Conservation (phyloP, 2,113 vertebrate genomes). For the Carlito syrichta region DNA sequence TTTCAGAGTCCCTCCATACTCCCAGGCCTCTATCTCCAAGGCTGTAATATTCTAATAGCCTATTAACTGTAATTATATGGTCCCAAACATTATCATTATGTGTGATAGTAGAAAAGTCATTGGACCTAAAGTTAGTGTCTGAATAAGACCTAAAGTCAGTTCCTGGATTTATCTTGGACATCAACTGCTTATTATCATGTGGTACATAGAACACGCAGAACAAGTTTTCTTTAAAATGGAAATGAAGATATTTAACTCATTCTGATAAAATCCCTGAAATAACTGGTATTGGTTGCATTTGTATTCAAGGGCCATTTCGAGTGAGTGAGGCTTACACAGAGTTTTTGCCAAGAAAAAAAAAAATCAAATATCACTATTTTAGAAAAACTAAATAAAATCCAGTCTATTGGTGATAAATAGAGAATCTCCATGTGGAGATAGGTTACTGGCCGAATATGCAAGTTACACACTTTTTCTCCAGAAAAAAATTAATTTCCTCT, state of each 20-base stretch:
- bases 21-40: not conserved
- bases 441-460: not conserved
- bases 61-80: not conserved
- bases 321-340: not conserved
- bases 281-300: not conserved
- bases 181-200: not conserved
- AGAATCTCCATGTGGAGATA: not conserved
- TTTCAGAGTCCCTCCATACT: not conserved
- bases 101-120: not conserved
- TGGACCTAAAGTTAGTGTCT: not conserved
- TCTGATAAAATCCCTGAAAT: not conserved
- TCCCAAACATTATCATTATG: not conserved
- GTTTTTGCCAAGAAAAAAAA: not conserved
- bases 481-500: not conserved
- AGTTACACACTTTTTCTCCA: not conserved
- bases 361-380: not conserved
- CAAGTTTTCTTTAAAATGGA: not conserved
- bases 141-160: not conserved
- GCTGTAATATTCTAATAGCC: not conserved
- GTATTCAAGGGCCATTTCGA: not conserved
- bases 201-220: not conserved
- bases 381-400: not conserved
- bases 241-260: not conserved
- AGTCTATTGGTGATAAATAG: not conserved
- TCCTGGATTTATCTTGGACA: not conserved